A percentile compares a stretch with the other conserved stretches of the same genome.
These are phyloP conservation scores for Cyrtorhinus lividipennis DNA, from an alignment of 1,140 invertebrate species.

Conservation along the genomic window DNA sequence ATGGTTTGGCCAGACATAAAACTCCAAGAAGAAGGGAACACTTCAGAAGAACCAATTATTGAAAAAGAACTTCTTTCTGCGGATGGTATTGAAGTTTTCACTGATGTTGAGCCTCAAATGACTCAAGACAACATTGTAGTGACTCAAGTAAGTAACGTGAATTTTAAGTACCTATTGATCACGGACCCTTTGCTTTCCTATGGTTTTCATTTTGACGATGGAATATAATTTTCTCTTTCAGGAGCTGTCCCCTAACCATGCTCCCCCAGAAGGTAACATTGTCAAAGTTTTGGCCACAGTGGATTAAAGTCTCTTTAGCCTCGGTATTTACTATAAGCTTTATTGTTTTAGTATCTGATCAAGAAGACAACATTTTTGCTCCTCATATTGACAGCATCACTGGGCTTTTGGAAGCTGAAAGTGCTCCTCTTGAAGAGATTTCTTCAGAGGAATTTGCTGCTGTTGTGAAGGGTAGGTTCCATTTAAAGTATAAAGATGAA, in stretches of 20 bases:
- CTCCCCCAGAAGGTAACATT: no score
- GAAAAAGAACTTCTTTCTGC: conserved; percentile 2
- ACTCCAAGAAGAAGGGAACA: neutral
- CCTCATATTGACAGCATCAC: conserved; percentile 9
- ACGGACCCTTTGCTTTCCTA: neutral
- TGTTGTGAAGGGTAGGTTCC: neutral
- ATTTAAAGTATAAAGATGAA: no score
- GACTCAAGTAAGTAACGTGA: neutral
- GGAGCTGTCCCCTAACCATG: no score
- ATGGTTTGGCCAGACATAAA: conserved; percentile 18
- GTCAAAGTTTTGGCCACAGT: no score
- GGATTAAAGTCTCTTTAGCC: no score
- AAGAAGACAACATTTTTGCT: conserved; percentile 1
- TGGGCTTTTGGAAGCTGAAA: conserved; percentile 9
- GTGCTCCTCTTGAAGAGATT: neutral
- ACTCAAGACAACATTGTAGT: neutral
- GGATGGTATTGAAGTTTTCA: neutral
- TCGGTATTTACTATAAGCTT: no score
- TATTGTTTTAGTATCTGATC: neutral
- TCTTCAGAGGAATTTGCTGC: neutral
- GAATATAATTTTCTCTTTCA: no score
- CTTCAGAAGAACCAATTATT: neutral
- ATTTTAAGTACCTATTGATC: neutral
- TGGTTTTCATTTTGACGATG: no score
- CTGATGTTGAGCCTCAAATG: neutral